phyloP scores from a whole-genome alignment of 2,888 invertebrate genomes.

The Brenthis daphne region DNA sequence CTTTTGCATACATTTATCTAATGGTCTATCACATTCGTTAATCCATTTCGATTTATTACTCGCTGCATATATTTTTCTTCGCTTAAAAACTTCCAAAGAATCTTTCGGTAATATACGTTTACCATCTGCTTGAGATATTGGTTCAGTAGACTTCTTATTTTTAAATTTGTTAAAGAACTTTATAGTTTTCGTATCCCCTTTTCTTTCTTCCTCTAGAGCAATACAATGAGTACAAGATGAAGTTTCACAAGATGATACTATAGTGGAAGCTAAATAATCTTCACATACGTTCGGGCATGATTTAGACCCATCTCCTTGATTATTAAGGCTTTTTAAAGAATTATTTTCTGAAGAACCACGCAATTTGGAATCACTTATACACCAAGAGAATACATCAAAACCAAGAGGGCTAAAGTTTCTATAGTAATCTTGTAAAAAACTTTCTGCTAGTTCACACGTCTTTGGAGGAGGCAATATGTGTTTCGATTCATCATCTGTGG shows the following conservation, averaged over 20 bases:
- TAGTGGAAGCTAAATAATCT: conserved; percentile 50
- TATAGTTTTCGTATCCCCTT: conserved; percentile 35
- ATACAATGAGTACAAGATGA: conserved; percentile 49
- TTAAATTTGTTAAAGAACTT: conserved; percentile 49
- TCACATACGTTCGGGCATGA: conserved; percentile 65
- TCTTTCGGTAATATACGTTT: conserved; percentile 61
- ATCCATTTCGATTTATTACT: conserved; percentile 57
- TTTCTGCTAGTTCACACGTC: conserved; percentile 63
- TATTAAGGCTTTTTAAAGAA: conserved; percentile 46
- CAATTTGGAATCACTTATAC: conserved; percentile 56
- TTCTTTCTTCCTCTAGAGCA: conserved; percentile 39
- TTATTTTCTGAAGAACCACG: conserved; percentile 51
- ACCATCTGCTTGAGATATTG: conserved; percentile 36
- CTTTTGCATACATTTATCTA: conserved; percentile 46
- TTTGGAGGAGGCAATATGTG: conserved; percentile 42
- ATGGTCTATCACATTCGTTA: conserved; percentile 41
- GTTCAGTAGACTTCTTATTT: conserved; percentile 32
- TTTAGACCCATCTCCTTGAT: conserved; percentile 52
- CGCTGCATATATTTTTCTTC: conserved; percentile 55
- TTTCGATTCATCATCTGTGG: conserved; percentile 55
- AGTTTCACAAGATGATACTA: conserved; percentile 52
- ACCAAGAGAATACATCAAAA: conserved; percentile 56
- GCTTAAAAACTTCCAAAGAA: conserved; percentile 64
- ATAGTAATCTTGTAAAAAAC: conserved; percentile 63
- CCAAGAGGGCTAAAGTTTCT: conserved; percentile 58